Conservation (phyloP, 2,888 invertebrate genomes). For the Pimpla rufipes region DNA sequence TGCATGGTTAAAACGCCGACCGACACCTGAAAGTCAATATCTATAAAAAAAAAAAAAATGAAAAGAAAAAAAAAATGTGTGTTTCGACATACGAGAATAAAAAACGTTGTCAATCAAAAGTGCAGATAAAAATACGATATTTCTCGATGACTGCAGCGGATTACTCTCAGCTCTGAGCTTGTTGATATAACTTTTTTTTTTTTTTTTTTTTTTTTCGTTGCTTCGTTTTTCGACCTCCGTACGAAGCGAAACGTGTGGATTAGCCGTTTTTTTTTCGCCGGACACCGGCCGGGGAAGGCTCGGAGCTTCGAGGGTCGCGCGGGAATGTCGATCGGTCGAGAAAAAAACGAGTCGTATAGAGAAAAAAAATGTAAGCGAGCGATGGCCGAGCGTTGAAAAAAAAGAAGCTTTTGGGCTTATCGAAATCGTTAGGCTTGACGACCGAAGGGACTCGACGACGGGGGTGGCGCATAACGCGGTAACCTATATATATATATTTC, state of each 20-base stretch:
- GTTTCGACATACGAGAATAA: background rate
- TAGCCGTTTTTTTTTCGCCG: slow-evolving; percentile 33
- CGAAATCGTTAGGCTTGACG: slow-evolving; percentile 56
- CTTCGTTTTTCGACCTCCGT: background rate
- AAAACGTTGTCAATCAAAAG: background rate
- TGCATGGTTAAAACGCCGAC: background rate
- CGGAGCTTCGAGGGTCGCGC: slow-evolving; percentile 24
- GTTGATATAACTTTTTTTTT: background rate
- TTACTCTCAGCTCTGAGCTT: background rate
- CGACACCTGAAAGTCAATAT: background rate
- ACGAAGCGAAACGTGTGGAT: slow-evolving; percentile 34
- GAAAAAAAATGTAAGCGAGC: slow-evolving; percentile 29
- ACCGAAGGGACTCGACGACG: slow-evolving; percentile 24
- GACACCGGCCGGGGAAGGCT: background rate
- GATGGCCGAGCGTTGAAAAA: slow-evolving; percentile 48
- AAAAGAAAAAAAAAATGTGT: background rate
- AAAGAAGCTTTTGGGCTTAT: slow-evolving; percentile 54
- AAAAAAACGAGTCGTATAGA: slow-evolving; percentile 11
- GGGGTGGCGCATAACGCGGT: background rate
- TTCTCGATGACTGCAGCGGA: background rate
- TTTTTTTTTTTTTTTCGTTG: slow-evolving; percentile 20
- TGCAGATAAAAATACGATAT: slow-evolving; percentile 5
- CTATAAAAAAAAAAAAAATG: background rate
- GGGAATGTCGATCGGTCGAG: slow-evolving; percentile 27
- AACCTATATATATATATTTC: background rate